phyloP scores from a whole-genome alignment of 2,888 invertebrate species.

The Polia nebulosa region DNA sequence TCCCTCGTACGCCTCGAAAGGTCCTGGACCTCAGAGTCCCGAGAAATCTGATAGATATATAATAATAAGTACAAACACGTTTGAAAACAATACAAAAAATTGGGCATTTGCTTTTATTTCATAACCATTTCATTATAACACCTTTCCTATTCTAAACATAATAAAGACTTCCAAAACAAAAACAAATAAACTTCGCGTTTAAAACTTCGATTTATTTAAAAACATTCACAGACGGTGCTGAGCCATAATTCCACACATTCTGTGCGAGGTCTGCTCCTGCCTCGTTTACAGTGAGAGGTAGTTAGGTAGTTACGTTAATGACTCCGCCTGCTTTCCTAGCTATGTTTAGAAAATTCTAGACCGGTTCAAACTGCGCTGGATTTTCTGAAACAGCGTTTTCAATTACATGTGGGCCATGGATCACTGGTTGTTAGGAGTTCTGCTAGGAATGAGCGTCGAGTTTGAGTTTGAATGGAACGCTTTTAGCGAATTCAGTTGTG shows the following conservation, averaged over 20 bases:
- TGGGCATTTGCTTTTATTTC: too few species aligned
- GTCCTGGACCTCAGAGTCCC: too few species aligned
- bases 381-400: constrained; percentile 50
- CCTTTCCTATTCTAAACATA: too few species aligned
- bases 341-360: constrained; percentile 57
- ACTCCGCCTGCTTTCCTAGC: constrained; percentile 36
- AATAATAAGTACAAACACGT: too few species aligned
- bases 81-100: too few species aligned
- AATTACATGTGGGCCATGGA: constrained; percentile 45
- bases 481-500: constrained; percentile 25
- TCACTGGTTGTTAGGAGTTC: constrained; percentile 9
- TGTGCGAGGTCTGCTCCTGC: constrained; percentile 34
- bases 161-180: too few species aligned
- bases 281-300: constrained; percentile 57
- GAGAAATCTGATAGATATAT: too few species aligned
- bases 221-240: constrained; percentile 30
- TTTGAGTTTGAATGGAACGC: constrained; percentile 14
- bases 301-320: constrained; percentile 59
- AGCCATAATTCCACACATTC: constrained; percentile 45
- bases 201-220: constrained; percentile 29
- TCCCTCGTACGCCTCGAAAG: too few species aligned
- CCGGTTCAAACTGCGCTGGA: constrained; percentile 17
- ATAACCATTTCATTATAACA: too few species aligned
- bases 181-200: neutral
- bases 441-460: constrained; percentile 5